Base-by-base conservation (phyloP, 2,888 invertebrate genomes). In the Diaphora mendica region DNA sequence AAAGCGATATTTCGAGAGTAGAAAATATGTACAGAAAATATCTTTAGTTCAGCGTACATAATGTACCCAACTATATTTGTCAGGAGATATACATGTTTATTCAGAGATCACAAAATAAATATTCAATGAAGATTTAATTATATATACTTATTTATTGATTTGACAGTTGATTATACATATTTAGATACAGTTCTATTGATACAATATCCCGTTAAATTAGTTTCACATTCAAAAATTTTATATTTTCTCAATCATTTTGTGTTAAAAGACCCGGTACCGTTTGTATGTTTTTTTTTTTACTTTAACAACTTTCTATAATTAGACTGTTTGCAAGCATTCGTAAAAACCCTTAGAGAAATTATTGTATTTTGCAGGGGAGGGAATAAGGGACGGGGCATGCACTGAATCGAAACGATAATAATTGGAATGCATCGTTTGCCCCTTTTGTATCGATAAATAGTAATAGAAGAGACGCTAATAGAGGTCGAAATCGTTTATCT, bases 1-100 rank as follows among this genome's bases (percentile, higher is more conserved):
- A 39, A 9, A 39, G 9, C 11, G 11, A n/a, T 8, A 20, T 51
- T 23, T 8, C 23, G 1, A 8, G 9, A 55, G 55, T 13, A 55
- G 55, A 55, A 55, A 55, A 55, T 55, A n/a, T 55, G n/a, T 55
- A n/a, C 13, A n/a, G n/a, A 55, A 55, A 55, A n/a, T n/a, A 55
- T 55, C 55, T 11, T 51, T 51, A 20, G 23, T 20, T 51, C 51
- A 23, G 51, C 8, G 23, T 48, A 48, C 48, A 17, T 20, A 20
- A 51, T 51, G 51, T 51, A 20, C 51, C 51, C 51, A 9, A 55
- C n/a, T n/a, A 55, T n/a, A 55, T 11, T 23, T 55, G 20, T 23
- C 23, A n/a, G 11, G 3, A 55, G 9, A 55, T 55, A 11, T 55
- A 11, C 9, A n/a, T 55, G 3, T 55, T 55, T 55, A 55, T n/a